phyloP scores from a whole-genome alignment of 2,888 invertebrate species.

The Tortrix viridana region DNA sequence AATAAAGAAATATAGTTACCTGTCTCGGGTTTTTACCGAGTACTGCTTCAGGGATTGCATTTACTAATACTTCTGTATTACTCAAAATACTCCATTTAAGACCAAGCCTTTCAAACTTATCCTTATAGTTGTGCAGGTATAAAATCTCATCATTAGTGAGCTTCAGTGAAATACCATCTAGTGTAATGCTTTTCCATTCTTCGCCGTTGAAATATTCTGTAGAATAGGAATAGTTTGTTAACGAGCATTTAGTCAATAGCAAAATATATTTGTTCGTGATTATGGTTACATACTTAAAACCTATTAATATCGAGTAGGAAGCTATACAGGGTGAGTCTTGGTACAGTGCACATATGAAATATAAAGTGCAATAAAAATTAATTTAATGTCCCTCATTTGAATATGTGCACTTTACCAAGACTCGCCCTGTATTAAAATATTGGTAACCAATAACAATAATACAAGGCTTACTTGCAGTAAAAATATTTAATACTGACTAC shows the following conservation, averaged over 20 bases:
- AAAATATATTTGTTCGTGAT: too few species aligned
- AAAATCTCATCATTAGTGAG: slow-evolving; percentile 75
- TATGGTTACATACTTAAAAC: too few species aligned
- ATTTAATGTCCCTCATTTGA: too few species aligned
- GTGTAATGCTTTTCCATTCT: slow-evolving; percentile 62
- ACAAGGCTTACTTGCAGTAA: too few species aligned
- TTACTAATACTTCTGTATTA: slow-evolving; percentile 71
- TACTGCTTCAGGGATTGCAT: slow-evolving; percentile 86
- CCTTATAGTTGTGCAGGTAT: slow-evolving; percentile 79
- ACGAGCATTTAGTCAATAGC: not conserved
- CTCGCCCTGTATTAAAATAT: too few species aligned
- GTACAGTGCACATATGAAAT: too few species aligned
- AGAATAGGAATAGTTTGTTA: slow-evolving; percentile 25
- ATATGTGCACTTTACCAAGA: too few species aligned
- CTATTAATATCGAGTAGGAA: too few species aligned
- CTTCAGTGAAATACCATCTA: slow-evolving; percentile 60
- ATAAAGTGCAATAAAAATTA: too few species aligned
- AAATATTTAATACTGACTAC: too few species aligned
- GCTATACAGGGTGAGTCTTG: too few species aligned
- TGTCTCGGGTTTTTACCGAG: slow-evolving; percentile 81
- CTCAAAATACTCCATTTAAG: slow-evolving; percentile 74
- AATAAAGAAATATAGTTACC: slow-evolving; percentile 53
- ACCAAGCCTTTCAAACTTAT: slow-evolving; percentile 85
- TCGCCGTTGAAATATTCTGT: slow-evolving; percentile 75
- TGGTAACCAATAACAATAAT: too few species aligned